Base-by-base conservation (phyloP, 2,797 vertebrate genomes). In the Varecia variegata region DNA sequence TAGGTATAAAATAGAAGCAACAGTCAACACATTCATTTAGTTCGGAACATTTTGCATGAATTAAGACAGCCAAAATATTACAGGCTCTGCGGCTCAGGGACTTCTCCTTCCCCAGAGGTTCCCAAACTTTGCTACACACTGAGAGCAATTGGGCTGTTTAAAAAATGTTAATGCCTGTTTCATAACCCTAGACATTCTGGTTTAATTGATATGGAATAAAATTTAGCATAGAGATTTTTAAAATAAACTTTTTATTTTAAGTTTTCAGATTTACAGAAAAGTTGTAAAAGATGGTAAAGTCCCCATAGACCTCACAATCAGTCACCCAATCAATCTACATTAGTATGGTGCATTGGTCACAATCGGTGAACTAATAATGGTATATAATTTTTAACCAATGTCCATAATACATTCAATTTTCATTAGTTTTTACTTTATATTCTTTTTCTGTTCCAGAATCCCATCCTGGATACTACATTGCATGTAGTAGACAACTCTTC, bases 1-100 rank as follows among this genome's bases (percentile, higher is more conserved):
- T 35, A 73, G 50, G 58, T 80, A 77, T 74, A 89, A 96, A 96
- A 96, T 38, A 93, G 93, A 81, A 95, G 58, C 81, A 77, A 40
- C 45, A 62, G 35, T 77, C 67, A 52, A 82, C 58, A 76, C n/a
- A 77, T 89, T 81, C 35, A 81, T 54, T 89, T 52, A 27, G 40
- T 60, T 90, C 68, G 38, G 94, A 90, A 92, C 88, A 86, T 90
- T 82, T 32, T 73, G 43, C 60, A 52, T 38, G 56, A 96, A 82
- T 87, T 90, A 56, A 65, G 54, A 97, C 54, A 90, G 56, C 43
- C 62, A 85, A 79, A 81, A 76, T n/a, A 45, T 10, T 82, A 50
- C 20, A 67, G 54, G 11, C 6, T 40, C 60, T 27, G 17, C 38
- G 47, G 32, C 30, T 73, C 56, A 50, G 23, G 30, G 6, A 80